Base-by-base conservation (phyloP, 2,888 invertebrate genomes). In the Nemapogon koenigi region DNA sequence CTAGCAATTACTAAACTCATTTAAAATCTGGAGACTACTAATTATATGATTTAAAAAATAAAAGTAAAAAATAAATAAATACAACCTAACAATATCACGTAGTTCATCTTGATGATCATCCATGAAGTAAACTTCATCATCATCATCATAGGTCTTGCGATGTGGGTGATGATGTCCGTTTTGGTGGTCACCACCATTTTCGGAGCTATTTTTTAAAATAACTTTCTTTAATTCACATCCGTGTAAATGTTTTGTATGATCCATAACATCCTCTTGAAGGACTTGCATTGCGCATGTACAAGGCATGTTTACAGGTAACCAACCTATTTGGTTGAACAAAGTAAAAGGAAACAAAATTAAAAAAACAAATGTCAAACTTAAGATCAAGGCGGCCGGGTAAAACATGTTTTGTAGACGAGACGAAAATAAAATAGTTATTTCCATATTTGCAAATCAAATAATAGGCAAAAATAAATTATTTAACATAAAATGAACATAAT, bases 41-140 rank as follows among this genome's bases (percentile, higher is more conserved):
- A n/a, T n/a, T n/a, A n/a, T n/a, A n/a, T n/a, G n/a, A n/a, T n/a
- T n/a, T n/a, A n/a, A n/a, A n/a, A n/a, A n/a, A n/a, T n/a, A n/a
- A n/a, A n/a, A n/a, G n/a, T n/a, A n/a, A n/a, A n/a, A n/a, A n/a
- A n/a, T n/a, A n/a, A n/a, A n/a, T n/a, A n/a, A n/a, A n/a, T n/a
- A 47, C 47, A 55, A 70, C 73, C 73, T 71, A 65, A 73, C 58
- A 42, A 42, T 43, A 13, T 22, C 22, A 22, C 6, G 10, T 10
- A 7, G 6, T 15, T 15, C 16, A 14, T 30, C 15, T 16, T 27
- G 3, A n/a, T 27, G 11, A 4, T 4, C n/a, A n/a, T 4, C n/a
- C 6, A 7, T n/a, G n/a, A n/a, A n/a, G 13, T 11, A 19, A 17
- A n/a, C 11, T 3, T 27, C 28, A 3, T 19, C 57, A 4, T 52